These are phyloP conservation scores for Lochmaea capreae DNA, from an alignment of 2,888 invertebrate genomes.

Conservation along the genomic window DNA sequence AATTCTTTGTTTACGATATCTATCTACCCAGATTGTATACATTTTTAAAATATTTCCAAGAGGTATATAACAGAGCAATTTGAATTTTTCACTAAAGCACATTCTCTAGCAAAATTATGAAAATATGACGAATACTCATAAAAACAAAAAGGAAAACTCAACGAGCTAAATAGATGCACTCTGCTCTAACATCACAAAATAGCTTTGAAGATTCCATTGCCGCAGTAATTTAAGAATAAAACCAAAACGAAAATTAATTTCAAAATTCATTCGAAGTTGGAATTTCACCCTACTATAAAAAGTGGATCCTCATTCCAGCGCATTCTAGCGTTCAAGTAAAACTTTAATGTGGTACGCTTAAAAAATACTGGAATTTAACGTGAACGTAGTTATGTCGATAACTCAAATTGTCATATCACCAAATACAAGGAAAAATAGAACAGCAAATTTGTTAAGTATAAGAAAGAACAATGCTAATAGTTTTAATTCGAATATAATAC, in stretches of 20 bases:
- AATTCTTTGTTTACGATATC: too few relatives aligned
- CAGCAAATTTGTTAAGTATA: neutral
- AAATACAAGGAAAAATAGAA: neutral
- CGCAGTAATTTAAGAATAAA: conserved; percentile 13
- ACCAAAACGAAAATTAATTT: conserved; percentile 23
- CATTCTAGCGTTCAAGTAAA: conserved; percentile 11
- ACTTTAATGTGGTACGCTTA: neutral
- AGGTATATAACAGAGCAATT: neutral
- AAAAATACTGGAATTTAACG: conserved; percentile 21
- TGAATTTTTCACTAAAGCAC: neutral
- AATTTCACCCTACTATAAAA: conserved; percentile 8
- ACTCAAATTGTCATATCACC: neutral
- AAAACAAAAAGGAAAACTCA: conserved; percentile 4
- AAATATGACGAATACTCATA: conserved; percentile 4
- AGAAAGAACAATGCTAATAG: neutral
- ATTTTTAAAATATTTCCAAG: neutral
- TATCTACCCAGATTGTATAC: neutral
- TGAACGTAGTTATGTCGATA: neutral
- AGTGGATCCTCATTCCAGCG: neutral
- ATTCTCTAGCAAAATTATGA: conserved; percentile 3
- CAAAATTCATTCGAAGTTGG: conserved; percentile 13
- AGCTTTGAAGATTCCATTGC: conserved; percentile 14
- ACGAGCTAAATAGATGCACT: conserved; percentile 6
- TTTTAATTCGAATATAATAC: neutral
- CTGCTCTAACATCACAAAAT: conserved; percentile 12